A percentile compares a stretch with the other conserved stretches of the same genome.
These are phyloP conservation scores for Chiloscyllium punctatum DNA, from an alignment of 2,797 vertebrate species.

Conservation along the genomic window DNA sequence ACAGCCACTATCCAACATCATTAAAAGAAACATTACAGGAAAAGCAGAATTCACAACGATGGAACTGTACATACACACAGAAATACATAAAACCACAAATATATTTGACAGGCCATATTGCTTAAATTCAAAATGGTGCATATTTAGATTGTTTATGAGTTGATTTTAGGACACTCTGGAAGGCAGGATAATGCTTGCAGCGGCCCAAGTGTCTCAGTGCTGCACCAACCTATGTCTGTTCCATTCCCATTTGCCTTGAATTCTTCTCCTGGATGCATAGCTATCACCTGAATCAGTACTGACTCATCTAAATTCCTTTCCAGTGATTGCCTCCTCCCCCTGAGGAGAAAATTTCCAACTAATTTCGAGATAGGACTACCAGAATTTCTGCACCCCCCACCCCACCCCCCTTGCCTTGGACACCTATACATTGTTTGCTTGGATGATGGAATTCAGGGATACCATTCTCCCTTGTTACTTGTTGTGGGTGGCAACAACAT, in stretches of 20 bases:
- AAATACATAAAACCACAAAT: neutral
- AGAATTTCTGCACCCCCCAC: neutral
- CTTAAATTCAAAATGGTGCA: neutral
- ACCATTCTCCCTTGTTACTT: neutral
- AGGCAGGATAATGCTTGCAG: neutral
- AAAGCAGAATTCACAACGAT: neutral
- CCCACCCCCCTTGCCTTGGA: neutral
- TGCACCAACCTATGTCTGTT: neutral
- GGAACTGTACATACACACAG: neutral
- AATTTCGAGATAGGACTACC: neutral
- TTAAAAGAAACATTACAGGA: neutral
- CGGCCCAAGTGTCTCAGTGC: neutral
- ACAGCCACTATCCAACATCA: neutral
- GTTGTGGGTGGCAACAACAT: neutral
- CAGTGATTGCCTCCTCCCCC: neutral
- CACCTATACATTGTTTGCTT: too few species aligned
- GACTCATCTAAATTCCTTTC: neutral
- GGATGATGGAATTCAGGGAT: neutral
- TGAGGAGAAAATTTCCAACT: neutral
- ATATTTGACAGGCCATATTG: neutral
- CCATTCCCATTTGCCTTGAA: neutral
- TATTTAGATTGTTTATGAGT: neutral
- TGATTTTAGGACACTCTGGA: neutral
- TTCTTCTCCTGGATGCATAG: neutral
- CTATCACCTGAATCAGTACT: neutral